These are phyloP conservation scores for Caenorhabditis sp. DNA, from an alignment of 2,888 invertebrate genomes.

Conservation along the genomic window DNA sequence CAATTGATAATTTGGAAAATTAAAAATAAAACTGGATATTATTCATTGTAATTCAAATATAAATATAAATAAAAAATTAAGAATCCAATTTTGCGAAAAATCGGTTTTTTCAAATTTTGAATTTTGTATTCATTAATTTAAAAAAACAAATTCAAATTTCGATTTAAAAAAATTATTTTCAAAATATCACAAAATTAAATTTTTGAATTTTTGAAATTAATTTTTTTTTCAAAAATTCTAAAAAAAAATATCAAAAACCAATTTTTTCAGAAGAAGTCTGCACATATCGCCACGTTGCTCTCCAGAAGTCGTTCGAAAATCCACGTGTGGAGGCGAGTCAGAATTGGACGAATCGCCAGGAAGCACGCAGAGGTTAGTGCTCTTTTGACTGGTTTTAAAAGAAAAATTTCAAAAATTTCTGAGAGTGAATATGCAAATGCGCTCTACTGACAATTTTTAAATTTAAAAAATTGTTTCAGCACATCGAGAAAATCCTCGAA, in stretches of 20 bases:
- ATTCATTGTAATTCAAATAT: too few species aligned
- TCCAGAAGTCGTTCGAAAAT: conserved; percentile 40
- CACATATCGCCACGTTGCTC: conserved; percentile 54
- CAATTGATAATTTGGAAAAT: too few species aligned
- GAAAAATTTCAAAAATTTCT: not conserved
- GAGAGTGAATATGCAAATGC: too few species aligned
- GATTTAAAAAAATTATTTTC: not conserved
- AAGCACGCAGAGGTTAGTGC: conserved; percentile 47
- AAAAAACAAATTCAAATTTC: not conserved
- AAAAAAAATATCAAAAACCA: not conserved
- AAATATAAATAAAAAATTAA: too few species aligned
- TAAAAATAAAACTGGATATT: too few species aligned
- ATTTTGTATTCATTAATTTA: not conserved
- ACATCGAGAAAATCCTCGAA: conserved; percentile 41
- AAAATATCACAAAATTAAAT: not conserved
- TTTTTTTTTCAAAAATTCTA: too few species aligned
- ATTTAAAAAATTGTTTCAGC: conserved; percentile 14
- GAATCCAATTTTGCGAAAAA: too few species aligned
- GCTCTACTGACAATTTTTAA: not conserved
- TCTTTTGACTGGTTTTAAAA: too few species aligned
- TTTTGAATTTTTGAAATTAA: too few species aligned
- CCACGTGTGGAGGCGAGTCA: conserved; percentile 12
- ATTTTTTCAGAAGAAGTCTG: conserved; percentile 45
- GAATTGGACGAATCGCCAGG: conserved; percentile 30
- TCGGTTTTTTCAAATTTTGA: too few species aligned